Base-by-base conservation (phyloP, 1,140 invertebrate species). In the Carposina sasakii region DNA sequence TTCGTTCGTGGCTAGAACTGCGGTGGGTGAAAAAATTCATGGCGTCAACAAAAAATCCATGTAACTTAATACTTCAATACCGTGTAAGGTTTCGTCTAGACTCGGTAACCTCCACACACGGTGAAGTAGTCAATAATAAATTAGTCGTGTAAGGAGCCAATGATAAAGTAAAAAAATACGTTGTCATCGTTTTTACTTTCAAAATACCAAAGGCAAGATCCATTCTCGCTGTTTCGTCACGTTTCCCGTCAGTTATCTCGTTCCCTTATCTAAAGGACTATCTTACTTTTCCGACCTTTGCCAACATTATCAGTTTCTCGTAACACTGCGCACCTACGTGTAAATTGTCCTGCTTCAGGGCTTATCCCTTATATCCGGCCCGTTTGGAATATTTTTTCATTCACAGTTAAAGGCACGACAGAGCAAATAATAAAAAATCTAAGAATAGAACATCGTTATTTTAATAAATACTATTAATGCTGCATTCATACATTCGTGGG, bases 401-500 rank as follows among this genome's bases (percentile, higher is more conserved):
- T 28, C 24, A n/a, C n/a, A n/a, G n/a, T n/a, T n/a, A 6, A 12
- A 6, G 24, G 24, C 6, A 28, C 24, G 12, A 6, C 24, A 12
- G 24, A 57, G 52, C 43, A 52, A 62, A 70, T 66, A 60, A 63
- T 57, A 63, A 57, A 65, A 67, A 51, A 50, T 21, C 48, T 54
- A 33, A 33, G 52, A 63, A 71, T 63, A 68, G 56, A 59, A 21
- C 58, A 69, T 69, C 76, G 73, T 79, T 79, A 71, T 79, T 79
- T 68, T 74, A 82, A 78, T 78, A 79, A 79, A 81, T 69, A 67
- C 52, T 75, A 76, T 74, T 76, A 76, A 78, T 66, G 58, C 53
- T 50, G 60, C 50, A 69, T 76, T 76, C 67, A 70, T 44, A 21
- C 42, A 52, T n/a, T n/a, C n/a, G n/a, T 12, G 46, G 59, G 57